Conservation (phyloP, 2,797 vertebrate genomes). For the Gephyroberyx darwinii region DNA sequence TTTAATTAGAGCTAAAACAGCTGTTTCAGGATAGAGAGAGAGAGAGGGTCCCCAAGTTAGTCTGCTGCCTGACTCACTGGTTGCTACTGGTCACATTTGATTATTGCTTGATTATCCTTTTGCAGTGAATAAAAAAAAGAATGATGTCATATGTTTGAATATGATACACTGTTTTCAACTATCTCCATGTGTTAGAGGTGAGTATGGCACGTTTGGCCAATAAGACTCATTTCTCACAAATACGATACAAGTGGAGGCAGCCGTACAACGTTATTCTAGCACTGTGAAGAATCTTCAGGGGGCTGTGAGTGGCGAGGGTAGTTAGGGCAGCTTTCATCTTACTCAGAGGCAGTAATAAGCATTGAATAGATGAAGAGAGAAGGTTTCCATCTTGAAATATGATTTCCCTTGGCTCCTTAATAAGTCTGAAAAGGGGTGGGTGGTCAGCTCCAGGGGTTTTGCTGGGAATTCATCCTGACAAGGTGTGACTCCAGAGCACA, state of each 20-base stretch:
- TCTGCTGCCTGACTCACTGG: slow-evolving; percentile 38
- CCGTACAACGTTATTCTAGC: slow-evolving; percentile 73
- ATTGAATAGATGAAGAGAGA: slow-evolving; percentile 71
- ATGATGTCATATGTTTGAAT: slow-evolving; percentile 26
- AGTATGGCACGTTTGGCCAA: slow-evolving; percentile 51
- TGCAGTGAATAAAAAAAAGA: slow-evolving; percentile 19
- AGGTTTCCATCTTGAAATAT: slow-evolving; percentile 69
- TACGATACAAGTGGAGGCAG: slow-evolving; percentile 77
- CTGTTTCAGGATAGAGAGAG: slow-evolving; percentile 76
- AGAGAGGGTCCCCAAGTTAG: slow-evolving; percentile 47
- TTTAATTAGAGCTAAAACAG: slow-evolving; percentile 85
- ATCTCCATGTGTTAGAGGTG: slow-evolving; percentile 33
- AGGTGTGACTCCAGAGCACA: slow-evolving; percentile 40
- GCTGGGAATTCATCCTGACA: slow-evolving; percentile 51
- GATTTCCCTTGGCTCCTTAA: slow-evolving; percentile 73
- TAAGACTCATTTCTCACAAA: slow-evolving; percentile 68
- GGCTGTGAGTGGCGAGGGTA: slow-evolving; percentile 68
- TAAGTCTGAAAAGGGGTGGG: slow-evolving; percentile 71
- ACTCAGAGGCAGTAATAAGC: slow-evolving; percentile 74
- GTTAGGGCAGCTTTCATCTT: slow-evolving; percentile 81
- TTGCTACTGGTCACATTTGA: slow-evolving; percentile 69
- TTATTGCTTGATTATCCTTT: slow-evolving; percentile 45
- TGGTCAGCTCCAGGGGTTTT: slow-evolving; percentile 69
- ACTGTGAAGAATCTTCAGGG: slow-evolving; percentile 73
- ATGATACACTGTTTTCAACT: slow-evolving; percentile 37